These are phyloP conservation scores for Elmis aenea DNA, from an alignment of 2,888 invertebrate species.

Conservation along the genomic window DNA sequence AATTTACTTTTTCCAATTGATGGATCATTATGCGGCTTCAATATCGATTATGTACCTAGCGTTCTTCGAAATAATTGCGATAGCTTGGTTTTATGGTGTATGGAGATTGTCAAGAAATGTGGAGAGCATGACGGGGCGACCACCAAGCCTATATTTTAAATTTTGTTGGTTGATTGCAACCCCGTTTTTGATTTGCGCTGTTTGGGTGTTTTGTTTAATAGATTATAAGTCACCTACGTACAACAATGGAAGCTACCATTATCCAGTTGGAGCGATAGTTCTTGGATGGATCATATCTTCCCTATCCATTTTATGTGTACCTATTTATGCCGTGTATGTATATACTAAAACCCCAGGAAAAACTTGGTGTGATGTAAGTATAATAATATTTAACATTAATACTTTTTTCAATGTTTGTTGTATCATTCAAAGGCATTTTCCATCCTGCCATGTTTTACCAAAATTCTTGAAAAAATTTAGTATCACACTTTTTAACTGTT, in stretches of 20 bases:
- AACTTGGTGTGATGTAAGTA: constrained; percentile 63
- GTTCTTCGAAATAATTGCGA: constrained; percentile 87
- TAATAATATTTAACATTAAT: background rate
- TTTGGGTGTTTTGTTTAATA: constrained; percentile 84
- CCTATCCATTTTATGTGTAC: constrained; percentile 79
- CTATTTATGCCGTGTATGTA: constrained; percentile 71
- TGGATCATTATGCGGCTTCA: constrained; percentile 91
- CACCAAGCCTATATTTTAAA: constrained; percentile 75
- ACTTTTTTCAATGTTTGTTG: constrained; percentile 1
- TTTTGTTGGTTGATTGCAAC: constrained; percentile 81
- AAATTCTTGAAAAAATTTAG: constrained; percentile 2
- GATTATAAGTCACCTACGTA: constrained; percentile 84
- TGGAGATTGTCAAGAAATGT: constrained; percentile 74
- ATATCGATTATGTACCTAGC: constrained; percentile 88
- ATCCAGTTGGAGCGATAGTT: constrained; percentile 80
- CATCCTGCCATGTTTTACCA: background rate
- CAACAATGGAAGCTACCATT: constrained; percentile 70
- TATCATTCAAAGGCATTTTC: background rate
- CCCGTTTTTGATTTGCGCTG: constrained; percentile 73
- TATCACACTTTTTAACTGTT: no score
- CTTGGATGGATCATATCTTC: constrained; percentile 85
- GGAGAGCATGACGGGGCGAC: constrained; percentile 82
- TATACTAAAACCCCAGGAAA: constrained; percentile 67
- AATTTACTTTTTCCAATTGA: constrained; percentile 86
- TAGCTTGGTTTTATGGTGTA: constrained; percentile 90